Evolutionary conservation across 1,140 invertebrate species (phyloP).

Genomic region (Drosophila sp.): DNA sequence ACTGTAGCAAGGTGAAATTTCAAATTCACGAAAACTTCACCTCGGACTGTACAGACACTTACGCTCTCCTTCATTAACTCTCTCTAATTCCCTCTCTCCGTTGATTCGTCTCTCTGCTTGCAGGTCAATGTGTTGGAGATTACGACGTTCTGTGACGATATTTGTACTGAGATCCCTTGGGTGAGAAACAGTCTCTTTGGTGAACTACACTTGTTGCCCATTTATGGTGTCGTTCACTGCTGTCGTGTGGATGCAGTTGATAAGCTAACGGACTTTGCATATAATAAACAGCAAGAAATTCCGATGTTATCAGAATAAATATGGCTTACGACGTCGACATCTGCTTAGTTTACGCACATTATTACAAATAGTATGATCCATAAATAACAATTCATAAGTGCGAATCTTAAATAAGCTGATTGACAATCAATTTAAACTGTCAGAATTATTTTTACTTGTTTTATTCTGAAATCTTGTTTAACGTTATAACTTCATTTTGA

Average conservation of each 20-base stretch:
- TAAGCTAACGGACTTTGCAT: conserved; percentile 27
- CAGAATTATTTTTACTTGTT: too few species aligned
- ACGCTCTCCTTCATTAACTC: background rate
- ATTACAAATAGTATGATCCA: background rate
- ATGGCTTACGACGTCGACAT: too few species aligned
- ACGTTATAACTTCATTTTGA: too few species aligned
- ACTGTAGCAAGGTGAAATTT: too few species aligned
- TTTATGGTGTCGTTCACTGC: conserved; percentile 32
- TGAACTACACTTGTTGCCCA: conserved; percentile 38
- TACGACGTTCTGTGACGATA: conserved; percentile 29
- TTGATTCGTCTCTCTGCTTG: background rate
- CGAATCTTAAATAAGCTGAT: too few species aligned
- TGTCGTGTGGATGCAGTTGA: conserved; percentile 29
- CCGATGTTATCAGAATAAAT: background rate
- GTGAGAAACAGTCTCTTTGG: conserved; percentile 29
- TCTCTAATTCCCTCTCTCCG: background rate
- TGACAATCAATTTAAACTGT: too few species aligned
- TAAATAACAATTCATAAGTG: background rate
- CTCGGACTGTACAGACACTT: too few species aligned
- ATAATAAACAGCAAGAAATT: background rate
- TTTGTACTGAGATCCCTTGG: conserved; percentile 41
- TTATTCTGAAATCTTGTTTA: too few species aligned
- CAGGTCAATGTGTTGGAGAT: conserved; percentile 20
- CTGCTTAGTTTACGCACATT: too few species aligned
- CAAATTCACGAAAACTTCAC: too few species aligned